phyloP scores from a whole-genome alignment of 2,888 invertebrate species.

The Smittia aterrima region DNA sequence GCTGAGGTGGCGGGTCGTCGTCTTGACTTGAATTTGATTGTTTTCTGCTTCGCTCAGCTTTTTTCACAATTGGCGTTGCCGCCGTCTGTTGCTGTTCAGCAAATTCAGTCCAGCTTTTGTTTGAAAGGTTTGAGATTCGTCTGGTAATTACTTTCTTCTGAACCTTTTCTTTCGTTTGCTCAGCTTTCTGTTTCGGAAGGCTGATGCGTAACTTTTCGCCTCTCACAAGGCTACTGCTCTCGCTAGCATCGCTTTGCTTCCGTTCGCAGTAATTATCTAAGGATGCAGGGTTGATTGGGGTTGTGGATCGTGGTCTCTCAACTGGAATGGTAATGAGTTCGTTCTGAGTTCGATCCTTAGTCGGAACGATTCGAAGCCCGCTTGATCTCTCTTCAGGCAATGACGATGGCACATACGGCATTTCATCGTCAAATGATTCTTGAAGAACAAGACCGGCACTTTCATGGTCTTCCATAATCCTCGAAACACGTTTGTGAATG shows the following conservation, averaged over 20 bases:
- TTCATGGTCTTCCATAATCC: conserved; percentile 62
- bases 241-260: conserved; percentile 45
- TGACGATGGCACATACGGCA: conserved; percentile 88
- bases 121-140: conserved; percentile 55
- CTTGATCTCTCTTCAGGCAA: conserved; percentile 80
- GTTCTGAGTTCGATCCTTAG: conserved; percentile 64
- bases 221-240: conserved; percentile 46
- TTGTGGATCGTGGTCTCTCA: conserved; percentile 71
- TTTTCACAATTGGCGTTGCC: conserved; percentile 50
- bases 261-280: conserved; percentile 67
- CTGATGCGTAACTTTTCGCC: conserved; percentile 69
- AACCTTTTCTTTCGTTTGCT: conserved; percentile 44
- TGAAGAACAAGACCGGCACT: conserved; percentile 71
- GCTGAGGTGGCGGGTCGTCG: conserved; percentile 54
- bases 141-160: conserved; percentile 47
- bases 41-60: conserved; percentile 47
- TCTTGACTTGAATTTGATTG: conserved; percentile 44
- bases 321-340: conserved; percentile 68
- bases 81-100: conserved; percentile 56
- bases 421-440: conserved; percentile 81
- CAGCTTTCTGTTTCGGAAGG: conserved; percentile 62
- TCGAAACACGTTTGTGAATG: conserved; percentile 50
- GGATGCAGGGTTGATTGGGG: conserved; percentile 69
- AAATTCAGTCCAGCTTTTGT: conserved; percentile 62
- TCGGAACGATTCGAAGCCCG: conserved; percentile 76